Conservation (phyloP, 2,888 invertebrate genomes). For the Macrophya alboannulata region DNA sequence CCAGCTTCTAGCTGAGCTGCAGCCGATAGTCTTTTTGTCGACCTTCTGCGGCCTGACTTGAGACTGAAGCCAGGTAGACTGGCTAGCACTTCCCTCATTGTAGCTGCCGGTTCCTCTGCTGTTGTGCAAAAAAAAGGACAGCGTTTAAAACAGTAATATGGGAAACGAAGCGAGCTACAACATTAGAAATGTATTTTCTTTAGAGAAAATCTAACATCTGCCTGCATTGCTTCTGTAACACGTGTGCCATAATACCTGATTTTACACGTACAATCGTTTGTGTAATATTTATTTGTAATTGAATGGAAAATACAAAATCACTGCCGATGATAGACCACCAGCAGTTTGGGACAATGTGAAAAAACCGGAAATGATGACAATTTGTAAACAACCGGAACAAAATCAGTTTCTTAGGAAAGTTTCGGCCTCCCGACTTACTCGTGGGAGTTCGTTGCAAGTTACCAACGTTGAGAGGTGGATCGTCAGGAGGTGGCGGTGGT, state of each 20-base stretch:
- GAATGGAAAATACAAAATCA: neutral
- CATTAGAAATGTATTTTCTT: neutral
- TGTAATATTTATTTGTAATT: neutral
- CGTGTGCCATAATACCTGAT: slow-evolving; percentile 37
- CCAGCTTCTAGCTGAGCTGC: slow-evolving; percentile 97
- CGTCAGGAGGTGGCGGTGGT: slow-evolving; percentile 85
- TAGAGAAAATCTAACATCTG: neutral
- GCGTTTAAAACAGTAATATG: neutral
- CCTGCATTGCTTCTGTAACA: neutral
- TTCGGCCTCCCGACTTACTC: slow-evolving; percentile 64
- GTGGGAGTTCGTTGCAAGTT: slow-evolving; percentile 72
- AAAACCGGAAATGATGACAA: no score
- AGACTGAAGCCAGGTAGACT: slow-evolving; percentile 95
- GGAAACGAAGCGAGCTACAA: neutral
- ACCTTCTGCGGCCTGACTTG: slow-evolving; percentile 88
- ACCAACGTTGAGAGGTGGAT: slow-evolving; percentile 72
- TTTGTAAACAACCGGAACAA: neutral
- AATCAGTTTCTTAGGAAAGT: neutral
- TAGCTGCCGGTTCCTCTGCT: slow-evolving; percentile 83
- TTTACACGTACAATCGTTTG: neutral
- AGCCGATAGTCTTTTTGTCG: slow-evolving; percentile 92
- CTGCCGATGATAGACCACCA: no score
- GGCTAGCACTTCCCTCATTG: slow-evolving; percentile 94
- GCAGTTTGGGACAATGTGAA: no score
- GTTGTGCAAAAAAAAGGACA: slow-evolving; percentile 65